Evolutionary conservation across 2,888 invertebrate species (phyloP).

Genomic region (Eumacrocentrus americanus): DNA sequence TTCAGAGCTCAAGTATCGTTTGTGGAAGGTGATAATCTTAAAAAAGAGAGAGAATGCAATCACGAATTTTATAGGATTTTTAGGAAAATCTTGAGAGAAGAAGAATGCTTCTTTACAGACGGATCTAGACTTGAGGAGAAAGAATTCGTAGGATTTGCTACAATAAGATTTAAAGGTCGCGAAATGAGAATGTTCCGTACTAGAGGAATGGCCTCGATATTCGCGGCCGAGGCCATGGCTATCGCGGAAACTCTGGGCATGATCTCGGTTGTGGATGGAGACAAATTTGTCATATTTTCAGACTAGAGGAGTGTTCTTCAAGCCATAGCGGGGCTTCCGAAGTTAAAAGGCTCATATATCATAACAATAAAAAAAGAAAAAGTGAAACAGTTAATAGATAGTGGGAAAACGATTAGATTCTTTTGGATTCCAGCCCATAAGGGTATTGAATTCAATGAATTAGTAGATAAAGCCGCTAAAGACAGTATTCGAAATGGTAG

Average conservation of each 20-base stretch:
- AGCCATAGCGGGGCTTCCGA: background rate
- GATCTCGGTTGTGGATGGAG: background rate
- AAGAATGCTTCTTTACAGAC: background rate
- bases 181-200: background rate
- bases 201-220: background rate
- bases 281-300: background rate
- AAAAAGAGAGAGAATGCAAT: background rate
- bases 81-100: background rate
- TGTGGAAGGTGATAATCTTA: background rate
- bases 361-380: background rate
- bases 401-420: background rate
- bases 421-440: background rate
- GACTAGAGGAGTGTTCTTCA: conserved; percentile 4
- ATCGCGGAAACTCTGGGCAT: background rate
- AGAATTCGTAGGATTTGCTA: conserved; percentile 2
- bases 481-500: background rate
- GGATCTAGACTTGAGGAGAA: background rate
- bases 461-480: background rate
- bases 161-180: background rate
- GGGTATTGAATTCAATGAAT: background rate
- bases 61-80: background rate
- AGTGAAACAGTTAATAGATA: background rate
- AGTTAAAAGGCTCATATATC: background rate
- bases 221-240: conserved; percentile 7
- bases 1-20: background rate